Evolutionary conservation across 2,888 invertebrate genomes (phyloP), one percentile per base, ranked within the genome.

Genomic region (Coenonympha glycerion): DNA sequence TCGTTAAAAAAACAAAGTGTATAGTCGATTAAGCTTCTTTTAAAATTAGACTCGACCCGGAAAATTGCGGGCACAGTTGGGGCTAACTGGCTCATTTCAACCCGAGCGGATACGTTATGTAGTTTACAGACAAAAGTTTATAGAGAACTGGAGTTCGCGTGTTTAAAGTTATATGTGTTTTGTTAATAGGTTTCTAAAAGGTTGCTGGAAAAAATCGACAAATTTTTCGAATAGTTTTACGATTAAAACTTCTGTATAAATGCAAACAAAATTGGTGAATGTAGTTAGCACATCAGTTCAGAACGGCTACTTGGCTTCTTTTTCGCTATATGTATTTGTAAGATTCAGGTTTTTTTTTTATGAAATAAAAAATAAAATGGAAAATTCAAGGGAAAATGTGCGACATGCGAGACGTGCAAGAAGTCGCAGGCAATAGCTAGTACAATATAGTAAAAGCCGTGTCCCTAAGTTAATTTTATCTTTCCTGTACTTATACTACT

Each of bases 11-110:
- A n/a, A n/a, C n/a, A n/a, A n/a, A n/a, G 15, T 13, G 22, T 39
- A n/a, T n/a, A 24, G 39, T 39, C 22, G 22, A 39, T 39, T 39
- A 39, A 39, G 22, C 15, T 39, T 8, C 28, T 49, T 46, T 36
- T 36, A 53, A 49, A 49, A 52, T 52, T 45, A 11, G 21, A 36
- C 30, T 46, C 21, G 41, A 26, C 18, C 11, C 45, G 28, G 30
- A 45, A 33, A 45, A 30, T 24, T 30, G 24, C 15, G 24, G 41
- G 6, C 26, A 30, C 46, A 49, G 49, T 48, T 52, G 40, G 40
- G 45, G 6, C 28, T 30, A 15, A 52, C 39, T 45, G 22, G 26
- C 18, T 15, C 26, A 39, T 48, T 39, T 9, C 19, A 11, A 36
- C 21, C 36, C 11, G 34, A 34, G 36, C 13, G 36, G 19, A 19